Percentiles rank a stretch among this genome's conserved stretches.
Conservation (phyloP, 2,797 vertebrate genomes). For the Melanotaenia nigrans region DNA sequence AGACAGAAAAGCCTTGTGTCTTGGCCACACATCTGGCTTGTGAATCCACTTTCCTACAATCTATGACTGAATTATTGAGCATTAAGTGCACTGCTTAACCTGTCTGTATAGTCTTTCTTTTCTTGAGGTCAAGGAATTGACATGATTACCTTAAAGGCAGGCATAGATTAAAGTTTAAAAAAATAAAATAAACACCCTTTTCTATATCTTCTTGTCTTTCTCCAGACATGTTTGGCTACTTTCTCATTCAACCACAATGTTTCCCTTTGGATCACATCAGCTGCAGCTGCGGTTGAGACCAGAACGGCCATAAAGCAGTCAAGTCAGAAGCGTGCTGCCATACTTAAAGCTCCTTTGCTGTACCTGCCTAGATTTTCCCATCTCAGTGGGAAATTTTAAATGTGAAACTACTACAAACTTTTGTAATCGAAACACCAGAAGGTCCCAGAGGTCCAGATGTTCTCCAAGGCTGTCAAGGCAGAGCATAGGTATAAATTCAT, state of each 20-base stretch:
- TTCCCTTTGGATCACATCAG: slow-evolving; percentile 41
- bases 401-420: neutral
- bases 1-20: neutral
- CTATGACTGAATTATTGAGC: too few relatives aligned
- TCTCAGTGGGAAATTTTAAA: slow-evolving; percentile 25
- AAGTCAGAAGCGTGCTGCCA: slow-evolving; percentile 18
- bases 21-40: neutral
- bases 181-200: slow-evolving; percentile 1
- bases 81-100: too few relatives aligned
- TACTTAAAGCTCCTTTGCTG: slow-evolving; percentile 46
- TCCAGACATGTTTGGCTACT: slow-evolving; percentile 35
- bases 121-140: neutral
- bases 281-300: slow-evolving; percentile 20
- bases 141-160: neutral
- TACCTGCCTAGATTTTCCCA: slow-evolving; percentile 36
- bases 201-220: neutral
- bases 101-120: neutral
- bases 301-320: slow-evolving; percentile 55
- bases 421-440: slow-evolving; percentile 42
- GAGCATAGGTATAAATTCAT: slow-evolving; percentile 6
- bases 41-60: too few relatives aligned
- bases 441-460: slow-evolving; percentile 27
- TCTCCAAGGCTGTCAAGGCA: slow-evolving; percentile 12
- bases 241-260: slow-evolving; percentile 38
- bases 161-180: neutral